Evolutionary conservation across 1,140 invertebrate species (phyloP), one percentile per base, ranked within the genome.

Genomic region (Meloidogyne exigua): DNA sequence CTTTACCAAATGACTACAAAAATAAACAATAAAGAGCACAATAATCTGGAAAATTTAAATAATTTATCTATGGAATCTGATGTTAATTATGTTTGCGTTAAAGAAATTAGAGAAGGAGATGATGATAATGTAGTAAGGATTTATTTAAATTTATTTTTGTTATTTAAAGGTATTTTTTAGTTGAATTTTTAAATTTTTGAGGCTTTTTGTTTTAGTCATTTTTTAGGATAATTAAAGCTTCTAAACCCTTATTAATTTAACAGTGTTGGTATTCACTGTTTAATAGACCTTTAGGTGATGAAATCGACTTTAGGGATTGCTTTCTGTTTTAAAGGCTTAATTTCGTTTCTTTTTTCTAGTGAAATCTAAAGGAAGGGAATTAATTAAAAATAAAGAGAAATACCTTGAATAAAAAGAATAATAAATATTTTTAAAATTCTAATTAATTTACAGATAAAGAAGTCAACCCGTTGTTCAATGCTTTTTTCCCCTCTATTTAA

Each of bases 1-100:
- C 70, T 82, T 39, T 77, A 83, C 39, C 82, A 84, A 65, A 57
- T 82, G 76, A 82, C 78, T 21, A 42, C 15, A 26, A 36, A 57
- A 57, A 57, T 57, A 57, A 49, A 49, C 18, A 15, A n/a, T n/a
- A 57, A 57, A n/a, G 18, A 57, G 25, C 23, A 32, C 0, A 68
- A 68, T 42, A 42, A 32, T 42, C 25, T 42, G 21, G 36, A 32
- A 23, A 42, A 32, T 68, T 68, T 42, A 68, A 42, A 68, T 68
- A 32, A 68, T 32, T 42, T 32, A 23, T 42, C 66, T 68, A 42
- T 42, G 28, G 66, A 42, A 68, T 32, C 28, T 32, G 66, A 32
- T 32, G 28, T 42, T 42, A 32, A 68, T 32, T 32, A 18, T 32
- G 4, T 67, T 67, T 67, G 65, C 15, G 65, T n/a, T 67, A 39